A percentile compares a stretch with the other conserved stretches of the same genome.
Conservation (phyloP, 2,888 invertebrate genomes). For the Vanessa cardui region DNA sequence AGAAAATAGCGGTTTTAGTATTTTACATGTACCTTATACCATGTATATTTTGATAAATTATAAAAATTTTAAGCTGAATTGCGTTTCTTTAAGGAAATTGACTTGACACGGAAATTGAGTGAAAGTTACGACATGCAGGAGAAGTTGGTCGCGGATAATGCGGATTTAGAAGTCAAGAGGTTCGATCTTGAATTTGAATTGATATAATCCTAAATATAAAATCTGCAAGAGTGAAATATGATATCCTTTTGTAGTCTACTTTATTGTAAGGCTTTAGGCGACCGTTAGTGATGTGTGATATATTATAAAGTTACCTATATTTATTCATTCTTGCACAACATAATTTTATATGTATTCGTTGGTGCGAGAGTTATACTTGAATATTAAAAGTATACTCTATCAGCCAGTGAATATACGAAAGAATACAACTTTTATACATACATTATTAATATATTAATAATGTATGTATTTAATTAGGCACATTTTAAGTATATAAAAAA, state of each 20-base stretch:
- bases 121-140: constrained; percentile 87
- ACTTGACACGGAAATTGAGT: constrained; percentile 81
- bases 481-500: too few species aligned
- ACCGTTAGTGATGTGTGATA: not conserved
- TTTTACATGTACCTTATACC: not conserved
- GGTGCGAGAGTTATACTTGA: too few species aligned
- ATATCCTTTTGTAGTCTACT: not conserved
- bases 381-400: too few species aligned
- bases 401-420: too few species aligned
- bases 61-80: constrained; percentile 9
- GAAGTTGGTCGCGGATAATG: constrained; percentile 85
- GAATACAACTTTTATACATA: too few species aligned
- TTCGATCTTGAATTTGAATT: constrained; percentile 46
- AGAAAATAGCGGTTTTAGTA: constrained; percentile 3
- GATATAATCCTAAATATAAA: not conserved
- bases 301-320: not conserved
- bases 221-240: not conserved
- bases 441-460: too few species aligned
- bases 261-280: not conserved
- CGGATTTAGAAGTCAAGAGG: constrained; percentile 86
- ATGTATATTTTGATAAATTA: not conserved
- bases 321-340: too few species aligned
- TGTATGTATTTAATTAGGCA: too few species aligned
- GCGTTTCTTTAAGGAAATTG: constrained; percentile 67
- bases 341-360: too few species aligned